A percentile compares a stretch with the other conserved stretches of the same genome.
Conservation (phyloP, 2,113 vertebrate species). For the Cromileptes altivelis region DNA sequence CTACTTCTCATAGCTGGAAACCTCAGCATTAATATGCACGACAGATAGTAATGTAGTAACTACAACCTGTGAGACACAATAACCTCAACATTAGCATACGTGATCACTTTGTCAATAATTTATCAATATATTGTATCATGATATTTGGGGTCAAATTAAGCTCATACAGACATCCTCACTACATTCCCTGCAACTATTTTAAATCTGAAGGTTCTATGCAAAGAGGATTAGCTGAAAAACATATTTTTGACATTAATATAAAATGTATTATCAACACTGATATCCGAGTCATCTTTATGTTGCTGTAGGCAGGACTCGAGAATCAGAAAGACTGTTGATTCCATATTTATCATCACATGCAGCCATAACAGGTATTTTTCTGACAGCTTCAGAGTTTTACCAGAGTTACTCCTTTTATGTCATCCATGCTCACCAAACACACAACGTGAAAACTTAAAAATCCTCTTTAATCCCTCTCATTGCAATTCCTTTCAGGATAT, state of each 20-base stretch:
- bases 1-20: conserved; percentile 47
- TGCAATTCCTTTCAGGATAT: neutral
- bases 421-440: neutral
- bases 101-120: neutral
- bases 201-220: neutral
- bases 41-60: conserved; percentile 34
- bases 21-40: conserved; percentile 65
- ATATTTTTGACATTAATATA: neutral
- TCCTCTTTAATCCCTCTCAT: neutral
- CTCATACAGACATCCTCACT: neutral
- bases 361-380: neutral
- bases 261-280: neutral
- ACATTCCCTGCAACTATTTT: neutral
- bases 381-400: neutral
- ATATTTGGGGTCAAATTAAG: neutral
- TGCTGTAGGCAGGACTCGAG: neutral
- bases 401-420: fast-evolving
- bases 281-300: neutral
- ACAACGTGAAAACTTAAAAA: neutral
- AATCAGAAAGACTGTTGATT: neutral
- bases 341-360: neutral
- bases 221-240: neutral
- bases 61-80: neutral
- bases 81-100: conserved; percentile 55
- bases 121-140: neutral